Evolutionary conservation across 1,140 invertebrate species (phyloP), one percentile per base, ranked within the genome.

Genomic region (Bombus impatiens): DNA sequence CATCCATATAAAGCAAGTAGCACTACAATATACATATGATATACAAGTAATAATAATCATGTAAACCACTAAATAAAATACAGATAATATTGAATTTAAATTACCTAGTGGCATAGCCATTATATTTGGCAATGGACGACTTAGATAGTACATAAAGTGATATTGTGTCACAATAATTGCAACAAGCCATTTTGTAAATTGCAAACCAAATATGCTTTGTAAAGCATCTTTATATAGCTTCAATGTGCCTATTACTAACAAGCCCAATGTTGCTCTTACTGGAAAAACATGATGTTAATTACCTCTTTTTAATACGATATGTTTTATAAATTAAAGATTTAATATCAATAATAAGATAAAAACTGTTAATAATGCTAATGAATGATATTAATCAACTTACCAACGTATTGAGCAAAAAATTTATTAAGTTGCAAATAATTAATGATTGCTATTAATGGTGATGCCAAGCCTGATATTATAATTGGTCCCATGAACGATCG

Each of bases 101-200:
- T 96, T 96, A 99, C 98, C 98, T 94, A 99, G 95, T 84, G 98
- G 97, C 88, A 99, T 94, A 57, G 98, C 98, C 96, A 99, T 98
- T 67, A 98, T 99, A 95, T 99, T 99, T 87, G 99, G 99, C 87
- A 99, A 96, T 37, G 99, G 97, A 79, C 99, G 96, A 86, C 98
- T 98, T 92, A 98, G 96, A 94, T 99, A 99, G 94, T 99, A 99
- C 96, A 99, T 97, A 92, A 99, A 99, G 95, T 99, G 99, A 95
- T 99, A 99, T 93, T 99, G 99, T 22, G 98, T 97, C 40, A 97
- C 96, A 44, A 98, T 98, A 70, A 99, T 96, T 9, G 97, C 92
- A 59, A 98, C 96, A 88, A 98, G 97, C 98, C 98, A 99, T 88
- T 96, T 96, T 32, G 97, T 96, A 93, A 98, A 97, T 84, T 96